These are phyloP conservation scores for Ciona savignyi DNA, from an alignment of 23 tunicate species.

Conservation along the genomic window DNA sequence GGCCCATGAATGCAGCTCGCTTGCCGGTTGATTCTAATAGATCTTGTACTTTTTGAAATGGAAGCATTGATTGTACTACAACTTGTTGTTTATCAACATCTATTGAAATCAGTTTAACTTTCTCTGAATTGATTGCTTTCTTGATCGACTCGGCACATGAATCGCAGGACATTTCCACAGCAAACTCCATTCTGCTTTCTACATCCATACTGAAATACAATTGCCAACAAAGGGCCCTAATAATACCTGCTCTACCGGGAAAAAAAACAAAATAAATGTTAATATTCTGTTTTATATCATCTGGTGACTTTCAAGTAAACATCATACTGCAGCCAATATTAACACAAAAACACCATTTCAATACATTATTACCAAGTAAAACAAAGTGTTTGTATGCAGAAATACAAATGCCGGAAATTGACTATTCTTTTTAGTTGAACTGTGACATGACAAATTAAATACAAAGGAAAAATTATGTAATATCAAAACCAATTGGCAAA, in stretches of 20 bases:
- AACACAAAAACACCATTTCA: too few relatives aligned
- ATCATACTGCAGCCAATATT: not conserved
- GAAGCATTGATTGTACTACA: constrained; percentile 32
- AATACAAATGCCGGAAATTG: too few relatives aligned
- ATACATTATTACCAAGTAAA: too few relatives aligned
- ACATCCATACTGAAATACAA: too few relatives aligned
- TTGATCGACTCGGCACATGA: constrained; percentile 58
- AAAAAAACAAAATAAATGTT: not conserved
- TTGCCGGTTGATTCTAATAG: constrained; percentile 71
- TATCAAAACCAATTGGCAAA: too few relatives aligned
- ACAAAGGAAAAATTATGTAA: too few relatives aligned
- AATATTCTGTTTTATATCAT: too few relatives aligned
- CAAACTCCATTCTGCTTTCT: constrained; percentile 62
- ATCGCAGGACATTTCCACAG: constrained; percentile 77
- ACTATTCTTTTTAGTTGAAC: too few relatives aligned
- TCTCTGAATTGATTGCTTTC: constrained; percentile 16
- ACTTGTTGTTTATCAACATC: constrained; percentile 39
- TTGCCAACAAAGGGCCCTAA: too few relatives aligned
- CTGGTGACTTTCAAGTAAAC: not conserved
- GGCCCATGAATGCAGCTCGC: constrained; percentile 73
- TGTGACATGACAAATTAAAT: too few relatives aligned
- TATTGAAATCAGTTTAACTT: constrained; percentile 13
- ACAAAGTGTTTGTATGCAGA: too few relatives aligned
- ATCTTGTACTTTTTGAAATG: constrained; percentile 39
- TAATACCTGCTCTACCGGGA: too few relatives aligned